phyloP scores from a whole-genome alignment of 2,113 vertebrate species.

The Steatornis caripensis region DNA sequence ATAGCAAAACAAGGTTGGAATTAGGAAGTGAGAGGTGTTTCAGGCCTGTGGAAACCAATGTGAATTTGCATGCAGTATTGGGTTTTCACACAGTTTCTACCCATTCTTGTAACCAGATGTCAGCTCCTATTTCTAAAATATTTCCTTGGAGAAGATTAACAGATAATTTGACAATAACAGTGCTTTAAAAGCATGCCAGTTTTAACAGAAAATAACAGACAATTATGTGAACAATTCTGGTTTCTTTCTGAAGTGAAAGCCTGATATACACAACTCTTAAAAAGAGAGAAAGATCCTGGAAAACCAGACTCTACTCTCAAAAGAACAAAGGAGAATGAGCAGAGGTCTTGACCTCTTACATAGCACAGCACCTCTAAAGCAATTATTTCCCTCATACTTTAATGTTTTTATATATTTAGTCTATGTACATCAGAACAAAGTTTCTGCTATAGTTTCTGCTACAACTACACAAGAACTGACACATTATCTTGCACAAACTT shows the following conservation, averaged over 20 bases:
- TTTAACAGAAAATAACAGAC: neutral
- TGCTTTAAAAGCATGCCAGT: neutral
- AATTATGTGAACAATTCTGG: neutral
- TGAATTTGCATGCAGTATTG: neutral
- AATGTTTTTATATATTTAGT: neutral
- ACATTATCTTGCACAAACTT: neutral
- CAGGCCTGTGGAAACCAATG: neutral
- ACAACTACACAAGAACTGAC: neutral
- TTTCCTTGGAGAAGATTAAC: neutral
- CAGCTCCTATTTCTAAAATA: neutral
- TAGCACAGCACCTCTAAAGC: neutral
- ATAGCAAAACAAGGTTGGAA: neutral
- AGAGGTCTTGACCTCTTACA: neutral
- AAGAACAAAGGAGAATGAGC: neutral
- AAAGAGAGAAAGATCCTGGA: neutral
- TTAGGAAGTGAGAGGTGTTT: neutral
- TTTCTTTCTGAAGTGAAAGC: neutral
- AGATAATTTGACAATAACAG: neutral
- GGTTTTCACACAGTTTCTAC: neutral
- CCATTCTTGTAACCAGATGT: neutral
- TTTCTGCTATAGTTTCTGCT: neutral
- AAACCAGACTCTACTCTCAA: neutral
- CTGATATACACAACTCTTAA: neutral
- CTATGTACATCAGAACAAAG: neutral
- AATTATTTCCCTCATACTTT: neutral